Evolutionary conservation across 2,888 invertebrate species (phyloP), one percentile per base, ranked within the genome.

Genomic region (Ceramica pisi): DNA sequence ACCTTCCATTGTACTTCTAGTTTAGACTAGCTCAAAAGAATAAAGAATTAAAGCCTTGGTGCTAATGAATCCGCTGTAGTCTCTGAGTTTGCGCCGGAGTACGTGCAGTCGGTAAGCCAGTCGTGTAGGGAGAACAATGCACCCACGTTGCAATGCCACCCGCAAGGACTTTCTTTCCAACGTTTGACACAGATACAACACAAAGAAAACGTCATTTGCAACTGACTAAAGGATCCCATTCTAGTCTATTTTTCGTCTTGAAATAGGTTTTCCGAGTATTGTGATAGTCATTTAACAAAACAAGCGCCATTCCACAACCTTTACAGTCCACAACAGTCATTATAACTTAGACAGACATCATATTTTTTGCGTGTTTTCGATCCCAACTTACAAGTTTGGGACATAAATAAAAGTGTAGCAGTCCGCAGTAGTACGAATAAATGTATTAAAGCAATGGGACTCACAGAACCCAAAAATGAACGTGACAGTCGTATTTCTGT

Each of bases 121-220:
- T 82, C 80, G 84, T 83, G 83, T 80, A 79, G 74, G 67, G 86
- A 87, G 92, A 93, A 94, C 94, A 94, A 93, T 92, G 91, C 91
- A 83, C 90, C 90, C 87, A 89, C 89, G 90, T 86, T 84, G 91
- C 91, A 90, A 91, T 89, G 91, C 89, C 91, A 92, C 87, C 88
- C 83, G 89, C 92, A 92, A 93, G 92, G 93, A 92, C 92, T 92
- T 91, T 91, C 90, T 91, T 90, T 90, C 89, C 89, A 88, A 87
- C 90, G 89, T 90, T 90, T 92, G 91, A 92, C 92, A 92, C 90
- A 90, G 90, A 91, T 91, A 90, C 85, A 86, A 85, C 88, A 90
- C 91, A 93, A 92, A 93, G 91, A 89, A 91, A 90, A 92, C 85
- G 91, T 91, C 92, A 90, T 90, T 90, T 92, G 89, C 92, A 92